Conservation (phyloP, 2,888 invertebrate species). For the Cephus runcator region DNA sequence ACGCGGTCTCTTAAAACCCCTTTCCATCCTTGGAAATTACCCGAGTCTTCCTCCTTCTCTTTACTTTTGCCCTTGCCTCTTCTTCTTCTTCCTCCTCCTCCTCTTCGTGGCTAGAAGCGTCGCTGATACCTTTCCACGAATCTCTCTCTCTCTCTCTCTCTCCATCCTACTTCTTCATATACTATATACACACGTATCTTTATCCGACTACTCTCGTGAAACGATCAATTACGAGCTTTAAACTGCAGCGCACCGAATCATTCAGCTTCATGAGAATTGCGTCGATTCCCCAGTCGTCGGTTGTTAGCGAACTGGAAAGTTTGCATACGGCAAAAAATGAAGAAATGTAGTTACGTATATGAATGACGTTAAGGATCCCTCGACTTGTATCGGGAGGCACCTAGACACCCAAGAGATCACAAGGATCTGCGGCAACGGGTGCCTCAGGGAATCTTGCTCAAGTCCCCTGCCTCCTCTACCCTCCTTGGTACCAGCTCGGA, state of each 20-base stretch:
- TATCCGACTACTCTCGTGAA: not conserved
- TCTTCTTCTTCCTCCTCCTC: conserved; percentile 12
- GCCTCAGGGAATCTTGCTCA: not conserved
- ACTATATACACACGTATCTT: not conserved
- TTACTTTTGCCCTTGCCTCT: conserved; percentile 1
- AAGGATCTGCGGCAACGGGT: not conserved
- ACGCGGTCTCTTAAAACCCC: conserved; percentile 46
- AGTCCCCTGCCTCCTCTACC: not conserved
- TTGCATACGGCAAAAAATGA: not conserved
- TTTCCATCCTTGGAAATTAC: conserved; percentile 57
- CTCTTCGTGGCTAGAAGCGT: conserved; percentile 3
- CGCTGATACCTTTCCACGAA: conserved; percentile 30
- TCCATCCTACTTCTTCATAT: not conserved
- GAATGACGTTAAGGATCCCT: not conserved
- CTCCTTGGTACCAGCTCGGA: conserved; percentile 14
- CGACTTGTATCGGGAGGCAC: not conserved
- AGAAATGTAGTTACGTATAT: not conserved
- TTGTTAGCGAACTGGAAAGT: not conserved
- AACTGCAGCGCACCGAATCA: not conserved
- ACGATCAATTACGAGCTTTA: not conserved
- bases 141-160: not conserved
- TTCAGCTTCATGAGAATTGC: not conserved
- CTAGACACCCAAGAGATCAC: not conserved
- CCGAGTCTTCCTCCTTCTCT: conserved; percentile 31
- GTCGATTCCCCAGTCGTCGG: not conserved